Conservation (phyloP, 2,113 vertebrate species). For the Podocnemis expansa region DNA sequence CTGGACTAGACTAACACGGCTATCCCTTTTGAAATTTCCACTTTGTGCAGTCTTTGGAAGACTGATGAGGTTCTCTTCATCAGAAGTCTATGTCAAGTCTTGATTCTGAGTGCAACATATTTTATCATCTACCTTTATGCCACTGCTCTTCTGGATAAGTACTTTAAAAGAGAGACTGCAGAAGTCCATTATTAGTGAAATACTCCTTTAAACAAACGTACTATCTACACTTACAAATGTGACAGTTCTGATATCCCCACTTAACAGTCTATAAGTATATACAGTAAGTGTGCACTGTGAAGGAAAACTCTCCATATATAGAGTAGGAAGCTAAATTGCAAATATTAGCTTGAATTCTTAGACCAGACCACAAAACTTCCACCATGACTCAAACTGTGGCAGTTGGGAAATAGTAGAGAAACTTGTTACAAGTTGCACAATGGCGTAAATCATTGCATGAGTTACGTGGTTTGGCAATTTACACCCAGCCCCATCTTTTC, state of each 20-base stretch:
- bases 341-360: background rate
- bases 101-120: background rate
- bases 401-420: background rate
- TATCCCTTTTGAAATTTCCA: too few species aligned
- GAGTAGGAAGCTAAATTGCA: background rate
- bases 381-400: background rate
- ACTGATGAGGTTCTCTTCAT: background rate
- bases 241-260: background rate
- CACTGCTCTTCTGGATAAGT: background rate
- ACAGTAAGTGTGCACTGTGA: background rate
- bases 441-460: background rate
- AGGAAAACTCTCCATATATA: background rate
- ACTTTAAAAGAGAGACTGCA: background rate
- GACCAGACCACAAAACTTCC: background rate
- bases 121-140: background rate
- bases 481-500: background rate
- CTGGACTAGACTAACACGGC: too few species aligned
- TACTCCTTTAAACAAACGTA: background rate
- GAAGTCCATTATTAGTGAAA: background rate
- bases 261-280: background rate
- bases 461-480: background rate
- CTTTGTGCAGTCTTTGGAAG: background rate
- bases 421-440: conserved; percentile 15
- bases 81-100: background rate
- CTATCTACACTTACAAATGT: background rate